Conservation (phyloP, 2,888 invertebrate genomes). For the Pyrrhosoma nymphula region DNA sequence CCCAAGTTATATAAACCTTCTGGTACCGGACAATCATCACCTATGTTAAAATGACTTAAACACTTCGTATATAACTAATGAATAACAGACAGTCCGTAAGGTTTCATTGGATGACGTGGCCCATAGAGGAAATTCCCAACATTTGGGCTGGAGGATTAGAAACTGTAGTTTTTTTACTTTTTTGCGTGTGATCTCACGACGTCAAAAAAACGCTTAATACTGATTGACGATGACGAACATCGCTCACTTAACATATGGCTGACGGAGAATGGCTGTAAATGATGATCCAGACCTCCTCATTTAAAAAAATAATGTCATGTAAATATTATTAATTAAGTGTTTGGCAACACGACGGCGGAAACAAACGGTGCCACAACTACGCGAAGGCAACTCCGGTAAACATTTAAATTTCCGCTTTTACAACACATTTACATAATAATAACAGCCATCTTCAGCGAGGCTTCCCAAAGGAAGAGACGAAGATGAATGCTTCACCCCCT, state of each 20-base stretch:
- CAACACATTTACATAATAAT: too few species aligned
- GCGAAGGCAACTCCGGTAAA: neutral
- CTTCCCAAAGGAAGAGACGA: too few species aligned
- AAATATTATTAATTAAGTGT: neutral
- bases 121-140: slow-evolving; percentile 99
- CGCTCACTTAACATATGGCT: neutral
- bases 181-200: neutral
- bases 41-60: slow-evolving; percentile 96
- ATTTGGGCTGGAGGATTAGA: slow-evolving; percentile 99
- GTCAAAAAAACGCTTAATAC: neutral
- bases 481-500: too few species aligned
- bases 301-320: neutral
- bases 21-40: slow-evolving; percentile 97
- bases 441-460: too few species aligned
- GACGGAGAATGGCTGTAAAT: neutral
- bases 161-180: slow-evolving; percentile 83
- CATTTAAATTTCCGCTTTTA: too few species aligned
- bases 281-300: neutral
- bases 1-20: slow-evolving; percentile 99
- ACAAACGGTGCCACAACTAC: neutral
- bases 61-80: slow-evolving; percentile 96
- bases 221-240: neutral
- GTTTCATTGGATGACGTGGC: slow-evolving; percentile 99
- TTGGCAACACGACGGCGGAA: neutral
- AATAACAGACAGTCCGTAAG: slow-evolving; percentile 96